Percentiles rank a stretch among this genome's conserved stretches.
Evolutionary conservation across 2,797 vertebrate genomes (phyloP).

Genomic region (Simalia tracyae): DNA sequence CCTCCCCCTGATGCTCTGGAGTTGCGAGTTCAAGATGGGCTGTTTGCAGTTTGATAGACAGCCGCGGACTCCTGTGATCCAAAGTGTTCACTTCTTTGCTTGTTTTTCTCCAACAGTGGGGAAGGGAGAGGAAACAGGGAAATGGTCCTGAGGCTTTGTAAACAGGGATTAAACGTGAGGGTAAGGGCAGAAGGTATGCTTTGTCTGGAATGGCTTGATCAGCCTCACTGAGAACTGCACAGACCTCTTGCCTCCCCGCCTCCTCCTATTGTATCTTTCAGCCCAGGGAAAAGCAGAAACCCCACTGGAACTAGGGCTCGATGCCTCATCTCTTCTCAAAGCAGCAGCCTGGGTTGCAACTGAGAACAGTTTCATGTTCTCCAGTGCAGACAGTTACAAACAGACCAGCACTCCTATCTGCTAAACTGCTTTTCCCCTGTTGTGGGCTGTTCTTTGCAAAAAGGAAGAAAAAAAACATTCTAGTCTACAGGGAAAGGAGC

Average conservation of each 20-base stretch:
- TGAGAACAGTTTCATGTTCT: not conserved
- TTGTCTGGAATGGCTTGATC: not conserved
- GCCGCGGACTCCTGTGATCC: not conserved
- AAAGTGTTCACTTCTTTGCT: not conserved
- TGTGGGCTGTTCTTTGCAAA: not conserved
- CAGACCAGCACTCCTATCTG: not conserved
- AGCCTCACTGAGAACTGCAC: not conserved
- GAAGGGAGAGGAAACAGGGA: not conserved
- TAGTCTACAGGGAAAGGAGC: constrained; percentile 20
- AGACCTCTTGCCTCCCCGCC: not conserved
- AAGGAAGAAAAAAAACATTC: not conserved
- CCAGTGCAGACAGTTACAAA: not conserved
- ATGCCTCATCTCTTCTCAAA: not conserved
- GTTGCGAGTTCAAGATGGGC: not conserved
- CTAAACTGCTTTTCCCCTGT: not conserved
- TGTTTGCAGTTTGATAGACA: not conserved
- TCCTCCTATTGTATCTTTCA: not conserved
- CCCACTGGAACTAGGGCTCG: not conserved
- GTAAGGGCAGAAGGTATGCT: not conserved
- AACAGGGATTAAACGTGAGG: constrained; percentile 13
- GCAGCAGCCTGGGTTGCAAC: not conserved
- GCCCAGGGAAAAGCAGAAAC: not conserved
- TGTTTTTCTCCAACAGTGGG: accelerated
- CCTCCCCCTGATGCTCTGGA: not conserved
- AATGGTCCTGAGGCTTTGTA: not conserved